Conservation (phyloP, 2,113 vertebrate genomes). For the Morone saxatilis region DNA sequence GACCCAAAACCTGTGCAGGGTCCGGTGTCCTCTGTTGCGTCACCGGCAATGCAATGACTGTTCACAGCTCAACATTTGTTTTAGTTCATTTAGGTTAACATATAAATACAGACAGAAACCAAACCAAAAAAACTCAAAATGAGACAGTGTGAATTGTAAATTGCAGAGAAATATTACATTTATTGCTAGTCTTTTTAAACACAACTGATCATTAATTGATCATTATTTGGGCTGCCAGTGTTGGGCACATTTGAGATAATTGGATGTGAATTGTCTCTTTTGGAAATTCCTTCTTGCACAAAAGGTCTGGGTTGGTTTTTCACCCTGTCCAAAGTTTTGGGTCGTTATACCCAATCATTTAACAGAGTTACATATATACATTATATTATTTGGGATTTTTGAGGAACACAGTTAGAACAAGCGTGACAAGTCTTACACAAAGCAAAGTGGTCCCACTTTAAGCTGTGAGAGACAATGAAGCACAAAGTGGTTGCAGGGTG, state of each 20-base stretch:
- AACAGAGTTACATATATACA: neutral
- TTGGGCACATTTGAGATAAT: neutral
- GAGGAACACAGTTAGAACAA: neutral
- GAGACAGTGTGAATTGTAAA: neutral
- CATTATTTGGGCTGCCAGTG: neutral
- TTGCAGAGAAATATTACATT: neutral
- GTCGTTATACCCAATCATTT: neutral
- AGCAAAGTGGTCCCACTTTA: slow-evolving; percentile 51
- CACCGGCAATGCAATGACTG: too few relatives aligned
- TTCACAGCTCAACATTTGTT: too few relatives aligned
- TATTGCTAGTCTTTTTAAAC: neutral
- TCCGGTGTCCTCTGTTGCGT: too few relatives aligned
- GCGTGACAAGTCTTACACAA: slow-evolving; percentile 17
- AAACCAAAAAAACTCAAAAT: too few relatives aligned
- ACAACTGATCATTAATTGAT: neutral
- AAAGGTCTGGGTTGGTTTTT: neutral
- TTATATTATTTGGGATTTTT: neutral
- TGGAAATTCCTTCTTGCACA: neutral
- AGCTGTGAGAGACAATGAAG: slow-evolving; percentile 36
- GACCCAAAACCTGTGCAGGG: too few relatives aligned
- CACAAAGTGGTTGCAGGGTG: slow-evolving; percentile 36
- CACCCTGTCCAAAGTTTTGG: neutral
- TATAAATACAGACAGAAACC: too few relatives aligned
- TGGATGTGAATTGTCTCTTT: neutral
- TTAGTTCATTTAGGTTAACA: too few relatives aligned